phyloP scores from a whole-genome alignment of 2,888 invertebrate genomes.

The Salticus scenicus region DNA sequence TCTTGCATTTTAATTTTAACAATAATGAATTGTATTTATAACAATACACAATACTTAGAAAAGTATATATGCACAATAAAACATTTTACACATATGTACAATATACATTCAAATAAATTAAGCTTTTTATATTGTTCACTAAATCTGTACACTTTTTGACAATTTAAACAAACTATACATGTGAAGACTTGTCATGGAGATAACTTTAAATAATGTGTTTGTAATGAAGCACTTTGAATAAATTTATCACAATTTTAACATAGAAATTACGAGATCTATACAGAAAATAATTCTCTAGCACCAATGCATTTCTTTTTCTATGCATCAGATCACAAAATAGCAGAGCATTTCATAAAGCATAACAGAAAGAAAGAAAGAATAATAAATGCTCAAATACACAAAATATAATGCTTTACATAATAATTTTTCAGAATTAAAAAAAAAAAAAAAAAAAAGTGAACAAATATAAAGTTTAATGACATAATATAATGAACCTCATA shows the following conservation, averaged over 20 bases:
- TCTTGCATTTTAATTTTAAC: slow-evolving; percentile 8
- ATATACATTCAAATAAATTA: slow-evolving; percentile 31
- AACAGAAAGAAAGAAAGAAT: too few relatives aligned
- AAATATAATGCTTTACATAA: too few relatives aligned
- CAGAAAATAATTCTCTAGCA: neutral
- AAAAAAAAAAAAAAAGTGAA: too few relatives aligned
- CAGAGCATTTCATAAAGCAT: too few relatives aligned
- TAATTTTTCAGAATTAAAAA: too few relatives aligned
- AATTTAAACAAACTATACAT: neutral
- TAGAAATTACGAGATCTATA: neutral
- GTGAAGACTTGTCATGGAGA: neutral
- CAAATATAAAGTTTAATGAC: too few relatives aligned
- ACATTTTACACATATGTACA: slow-evolving; percentile 45
- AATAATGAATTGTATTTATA: slow-evolving; percentile 20
- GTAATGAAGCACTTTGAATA: neutral
- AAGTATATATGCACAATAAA: slow-evolving; percentile 45
- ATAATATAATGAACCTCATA: too few relatives aligned
- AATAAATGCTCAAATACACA: too few relatives aligned
- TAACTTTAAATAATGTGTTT: neutral
- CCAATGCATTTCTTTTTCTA: neutral
- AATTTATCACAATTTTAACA: neutral
- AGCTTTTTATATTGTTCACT: neutral
- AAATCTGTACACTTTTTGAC: neutral
- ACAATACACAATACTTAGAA: slow-evolving; percentile 23
- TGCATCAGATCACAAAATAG: too few relatives aligned